Conservation (phyloP, 2,888 invertebrate species). For the Dolichopus griseipennis region DNA sequence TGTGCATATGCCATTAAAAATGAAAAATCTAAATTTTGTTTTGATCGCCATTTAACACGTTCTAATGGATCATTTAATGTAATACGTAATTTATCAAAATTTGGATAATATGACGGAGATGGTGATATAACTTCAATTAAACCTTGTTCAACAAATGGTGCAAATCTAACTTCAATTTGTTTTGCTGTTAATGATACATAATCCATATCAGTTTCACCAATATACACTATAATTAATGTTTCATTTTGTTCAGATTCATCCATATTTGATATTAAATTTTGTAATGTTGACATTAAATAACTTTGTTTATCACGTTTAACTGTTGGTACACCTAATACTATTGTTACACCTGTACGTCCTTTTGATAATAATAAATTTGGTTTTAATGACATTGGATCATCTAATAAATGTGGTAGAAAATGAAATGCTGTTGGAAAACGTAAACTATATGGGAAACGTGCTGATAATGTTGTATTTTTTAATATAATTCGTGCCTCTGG, state of each 20-base stretch:
- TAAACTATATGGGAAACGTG: conserved; percentile 47
- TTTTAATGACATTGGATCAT: conserved; percentile 64
- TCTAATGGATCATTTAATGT: conserved; percentile 81
- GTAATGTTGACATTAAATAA: conserved; percentile 76
- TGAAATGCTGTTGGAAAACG: conserved; percentile 73
- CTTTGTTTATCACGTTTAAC: conserved; percentile 80
- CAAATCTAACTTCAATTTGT: conserved; percentile 69
- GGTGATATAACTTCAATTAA: conserved; percentile 86
- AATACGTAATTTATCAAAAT: conserved; percentile 63
- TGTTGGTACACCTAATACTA: conserved; percentile 79
- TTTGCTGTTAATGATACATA: conserved; percentile 66
- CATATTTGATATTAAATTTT: conserved; percentile 75
- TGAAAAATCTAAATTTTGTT: conserved; percentile 89
- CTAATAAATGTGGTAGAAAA: conserved; percentile 78
- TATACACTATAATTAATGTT: conserved; percentile 73
- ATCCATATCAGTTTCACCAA: conserved; percentile 76
- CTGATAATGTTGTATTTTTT: conserved; percentile 45
- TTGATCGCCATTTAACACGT: conserved; percentile 83
- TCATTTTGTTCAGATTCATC: conserved; percentile 62
- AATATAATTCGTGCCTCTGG: conserved; percentile 44
- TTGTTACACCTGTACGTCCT: conserved; percentile 63
- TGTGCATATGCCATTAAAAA: conserved; percentile 92
- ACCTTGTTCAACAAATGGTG: conserved; percentile 63
- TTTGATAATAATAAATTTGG: conserved; percentile 71
- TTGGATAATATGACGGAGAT: conserved; percentile 76